Percentiles rank a stretch among this genome's conserved stretches.
Evolutionary conservation across 2,797 vertebrate species (phyloP).

Genomic region (Coranthus polyacanthus): DNA sequence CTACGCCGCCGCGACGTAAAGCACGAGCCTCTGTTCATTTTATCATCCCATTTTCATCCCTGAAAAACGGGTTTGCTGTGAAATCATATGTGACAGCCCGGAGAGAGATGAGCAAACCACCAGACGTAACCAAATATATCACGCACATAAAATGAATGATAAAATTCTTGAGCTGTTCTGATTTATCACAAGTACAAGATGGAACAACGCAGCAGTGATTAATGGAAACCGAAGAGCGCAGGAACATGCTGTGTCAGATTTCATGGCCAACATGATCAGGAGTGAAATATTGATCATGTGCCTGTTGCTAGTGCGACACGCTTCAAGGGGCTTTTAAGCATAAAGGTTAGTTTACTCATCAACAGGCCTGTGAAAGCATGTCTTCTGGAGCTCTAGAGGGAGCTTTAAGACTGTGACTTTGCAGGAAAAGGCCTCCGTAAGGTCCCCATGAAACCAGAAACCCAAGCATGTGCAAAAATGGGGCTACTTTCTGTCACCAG

Average conservation of each 20-base stretch:
- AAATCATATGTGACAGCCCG: constrained; percentile 30
- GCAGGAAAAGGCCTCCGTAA: too few species aligned
- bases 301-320: too few species aligned
- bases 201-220: constrained; percentile 34
- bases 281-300: too few species aligned
- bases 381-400: too few species aligned
- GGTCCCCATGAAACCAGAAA: too few species aligned
- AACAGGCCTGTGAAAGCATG: too few species aligned
- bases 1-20: constrained; percentile 7
- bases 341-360: too few species aligned
- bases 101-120: constrained; percentile 21
- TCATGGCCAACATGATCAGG: not conserved
- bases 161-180: constrained; percentile 19
- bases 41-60: constrained; percentile 27
- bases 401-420: too few species aligned
- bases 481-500: too few species aligned
- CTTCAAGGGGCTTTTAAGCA: too few species aligned
- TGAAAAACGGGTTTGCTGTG: not conserved
- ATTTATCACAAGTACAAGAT: constrained; percentile 42
- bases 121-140: constrained; percentile 36
- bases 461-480: too few species aligned
- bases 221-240: constrained; percentile 16
- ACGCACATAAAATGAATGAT: constrained; percentile 48
- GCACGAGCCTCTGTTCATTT: constrained; percentile 18
- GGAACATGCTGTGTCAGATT: constrained; percentile 27